phyloP scores from a whole-genome alignment of 2,888 invertebrate species.

The Phania funesta region DNA sequence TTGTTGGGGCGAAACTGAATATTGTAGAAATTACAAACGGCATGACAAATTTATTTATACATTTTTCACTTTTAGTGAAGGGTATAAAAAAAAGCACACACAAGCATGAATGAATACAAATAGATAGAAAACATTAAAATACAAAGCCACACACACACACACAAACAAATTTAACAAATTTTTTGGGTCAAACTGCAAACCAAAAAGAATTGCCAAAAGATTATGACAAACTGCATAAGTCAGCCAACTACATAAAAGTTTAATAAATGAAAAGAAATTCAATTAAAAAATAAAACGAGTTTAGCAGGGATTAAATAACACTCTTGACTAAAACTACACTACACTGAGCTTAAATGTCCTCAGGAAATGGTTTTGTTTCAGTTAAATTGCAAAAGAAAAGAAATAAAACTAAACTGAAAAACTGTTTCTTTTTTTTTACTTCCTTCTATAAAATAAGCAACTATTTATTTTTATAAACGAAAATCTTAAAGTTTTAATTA shows the following conservation, averaged over 20 bases:
- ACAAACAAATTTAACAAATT: constrained; percentile 35
- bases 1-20: too few species aligned
- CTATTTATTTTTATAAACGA: background rate
- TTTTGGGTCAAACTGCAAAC: constrained; percentile 58
- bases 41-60: too few species aligned
- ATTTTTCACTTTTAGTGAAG: too few species aligned
- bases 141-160: constrained; percentile 18
- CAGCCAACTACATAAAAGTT: background rate
- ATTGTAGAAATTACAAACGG: too few species aligned
- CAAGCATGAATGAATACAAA: constrained; percentile 32
- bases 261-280: constrained; percentile 19
- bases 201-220: constrained; percentile 51
- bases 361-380: constrained; percentile 21
- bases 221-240: constrained; percentile 49
- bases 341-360: background rate
- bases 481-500: background rate
- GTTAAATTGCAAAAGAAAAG: background rate
- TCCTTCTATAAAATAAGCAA: background rate
- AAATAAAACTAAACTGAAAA: background rate
- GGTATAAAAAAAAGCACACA: background rate
- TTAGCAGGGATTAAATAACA: constrained; percentile 37
- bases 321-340: background rate
- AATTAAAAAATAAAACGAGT: constrained; percentile 50
- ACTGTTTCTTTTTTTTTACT: background rate
- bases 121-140: constrained; percentile 33